Conservation (phyloP, 1,140 invertebrate genomes). For the Caenorhabditis latens region DNA sequence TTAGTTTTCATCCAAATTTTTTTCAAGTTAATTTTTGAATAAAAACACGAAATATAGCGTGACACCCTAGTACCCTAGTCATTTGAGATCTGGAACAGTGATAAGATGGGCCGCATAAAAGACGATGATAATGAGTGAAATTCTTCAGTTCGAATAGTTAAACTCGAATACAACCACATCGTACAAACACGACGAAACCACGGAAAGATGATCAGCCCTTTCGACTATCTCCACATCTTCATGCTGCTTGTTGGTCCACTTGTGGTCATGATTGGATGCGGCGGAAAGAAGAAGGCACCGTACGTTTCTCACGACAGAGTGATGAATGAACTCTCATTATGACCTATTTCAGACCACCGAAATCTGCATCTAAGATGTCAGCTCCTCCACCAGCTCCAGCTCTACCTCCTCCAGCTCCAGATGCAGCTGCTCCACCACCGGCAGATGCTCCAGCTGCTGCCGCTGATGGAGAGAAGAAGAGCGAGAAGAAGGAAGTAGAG, state of each 20-base stretch:
- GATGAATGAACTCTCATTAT: not conserved
- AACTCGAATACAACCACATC: not conserved
- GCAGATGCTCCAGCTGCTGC: constrained; percentile 86
- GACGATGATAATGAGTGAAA: constrained; percentile 80
- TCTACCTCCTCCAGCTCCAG: not conserved
- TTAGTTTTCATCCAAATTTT: too few species aligned
- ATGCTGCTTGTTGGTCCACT: not conserved
- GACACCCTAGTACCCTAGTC: too few species aligned
- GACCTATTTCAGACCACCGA: not conserved
- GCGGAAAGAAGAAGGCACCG: constrained; percentile 15
- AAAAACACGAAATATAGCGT: too few species aligned
- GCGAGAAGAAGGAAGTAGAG: constrained; percentile 80
- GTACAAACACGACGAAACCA: not conserved
- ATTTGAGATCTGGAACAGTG: too few species aligned
- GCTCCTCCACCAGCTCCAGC: not conserved
- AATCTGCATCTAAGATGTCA: constrained; percentile 9
- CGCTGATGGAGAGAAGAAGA: constrained; percentile 86
- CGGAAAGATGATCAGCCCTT: not conserved
- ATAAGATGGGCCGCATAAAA: too few species aligned
- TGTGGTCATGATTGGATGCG: not conserved
- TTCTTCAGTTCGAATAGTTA: constrained; percentile 80
- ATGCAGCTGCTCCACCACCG: not conserved
- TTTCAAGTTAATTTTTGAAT: too few species aligned
- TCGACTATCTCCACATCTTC: not conserved
- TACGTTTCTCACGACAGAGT: not conserved